Percentiles rank a stretch among this genome's conserved stretches.
Conservation (phyloP, 2,888 invertebrate genomes). For the Barypeithes pellucidus region DNA sequence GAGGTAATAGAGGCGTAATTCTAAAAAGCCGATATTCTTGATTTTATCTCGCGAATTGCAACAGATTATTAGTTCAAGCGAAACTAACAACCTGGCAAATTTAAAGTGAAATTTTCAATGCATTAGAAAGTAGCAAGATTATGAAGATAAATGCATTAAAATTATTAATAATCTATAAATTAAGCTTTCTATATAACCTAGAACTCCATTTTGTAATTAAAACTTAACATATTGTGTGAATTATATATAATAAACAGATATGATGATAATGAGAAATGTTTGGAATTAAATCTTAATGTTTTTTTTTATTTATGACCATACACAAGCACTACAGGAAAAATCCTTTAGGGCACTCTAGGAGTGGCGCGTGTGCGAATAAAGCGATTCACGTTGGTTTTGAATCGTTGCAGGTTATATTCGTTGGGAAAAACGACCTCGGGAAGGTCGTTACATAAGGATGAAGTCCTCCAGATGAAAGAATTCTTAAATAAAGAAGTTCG, state of each 20-base stretch:
- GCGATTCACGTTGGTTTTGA: too few species aligned
- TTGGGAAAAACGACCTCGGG: too few species aligned
- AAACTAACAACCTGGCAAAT: constrained; percentile 18
- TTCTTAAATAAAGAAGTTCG: too few species aligned
- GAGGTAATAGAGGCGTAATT: neutral
- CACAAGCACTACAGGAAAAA: too few species aligned
- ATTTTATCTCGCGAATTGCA: constrained; percentile 23
- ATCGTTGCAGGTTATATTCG: too few species aligned
- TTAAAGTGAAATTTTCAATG: constrained; percentile 36
- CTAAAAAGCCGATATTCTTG: constrained; percentile 1
- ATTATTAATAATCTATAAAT: constrained; percentile 39
- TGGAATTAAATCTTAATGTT: too few species aligned
- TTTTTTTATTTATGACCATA: too few species aligned
- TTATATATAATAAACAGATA: constrained; percentile 25
- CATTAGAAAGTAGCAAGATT: constrained; percentile 29
- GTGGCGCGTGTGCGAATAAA: too few species aligned
- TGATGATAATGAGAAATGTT: neutral
- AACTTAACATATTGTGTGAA: constrained; percentile 26
- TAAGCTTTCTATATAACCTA: constrained; percentile 32
- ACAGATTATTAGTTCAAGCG: constrained; percentile 27
- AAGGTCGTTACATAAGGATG: too few species aligned
- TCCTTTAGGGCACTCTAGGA: too few species aligned
- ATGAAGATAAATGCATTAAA: constrained; percentile 24
- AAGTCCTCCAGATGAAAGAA: too few species aligned
- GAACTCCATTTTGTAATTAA: constrained; percentile 25